Percentiles rank a stretch among this genome's conserved stretches.
These are phyloP conservation scores for Anastatus disparis DNA, from an alignment of 1,140 invertebrate species.

Conservation along the genomic window DNA sequence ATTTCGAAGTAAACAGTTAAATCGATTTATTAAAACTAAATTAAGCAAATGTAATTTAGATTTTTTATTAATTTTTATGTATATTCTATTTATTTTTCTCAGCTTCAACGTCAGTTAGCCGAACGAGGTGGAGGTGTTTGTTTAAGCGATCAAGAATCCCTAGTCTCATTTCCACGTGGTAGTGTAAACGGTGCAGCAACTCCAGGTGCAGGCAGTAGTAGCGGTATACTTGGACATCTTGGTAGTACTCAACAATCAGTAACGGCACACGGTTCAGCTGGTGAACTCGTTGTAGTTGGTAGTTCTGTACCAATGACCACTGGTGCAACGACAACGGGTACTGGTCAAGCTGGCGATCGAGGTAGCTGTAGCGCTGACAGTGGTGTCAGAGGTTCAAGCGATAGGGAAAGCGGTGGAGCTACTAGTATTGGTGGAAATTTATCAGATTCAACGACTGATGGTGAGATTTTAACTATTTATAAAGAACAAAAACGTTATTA, in stretches of 20 bases:
- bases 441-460: constrained; percentile 81
- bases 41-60: constrained; percentile 3
- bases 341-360: constrained; percentile 74
- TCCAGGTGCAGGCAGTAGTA: constrained; percentile 67
- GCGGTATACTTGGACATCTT: constrained; percentile 66
- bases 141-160: constrained; percentile 67
- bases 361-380: constrained; percentile 90
- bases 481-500: no score
- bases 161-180: constrained; percentile 62
- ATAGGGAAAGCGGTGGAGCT: constrained; percentile 78
- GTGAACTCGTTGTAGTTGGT: constrained; percentile 60
- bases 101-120: constrained; percentile 67
- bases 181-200: constrained; percentile 71
- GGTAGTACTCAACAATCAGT: constrained; percentile 58
- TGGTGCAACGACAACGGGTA: not conserved
- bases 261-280: constrained; percentile 67
- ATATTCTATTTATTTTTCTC: constrained; percentile 19
- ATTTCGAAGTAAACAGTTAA: no score
- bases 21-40: no score
- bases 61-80: not conserved
- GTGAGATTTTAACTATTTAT: no score
- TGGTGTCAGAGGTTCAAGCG: constrained; percentile 83
- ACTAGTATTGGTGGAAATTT: constrained; percentile 79
- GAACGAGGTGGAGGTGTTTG: constrained; percentile 69
- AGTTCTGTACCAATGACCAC: constrained; percentile 19